Evolutionary conservation across 2,797 vertebrate species (phyloP).

Genomic region (Danio aesculapii): DNA sequence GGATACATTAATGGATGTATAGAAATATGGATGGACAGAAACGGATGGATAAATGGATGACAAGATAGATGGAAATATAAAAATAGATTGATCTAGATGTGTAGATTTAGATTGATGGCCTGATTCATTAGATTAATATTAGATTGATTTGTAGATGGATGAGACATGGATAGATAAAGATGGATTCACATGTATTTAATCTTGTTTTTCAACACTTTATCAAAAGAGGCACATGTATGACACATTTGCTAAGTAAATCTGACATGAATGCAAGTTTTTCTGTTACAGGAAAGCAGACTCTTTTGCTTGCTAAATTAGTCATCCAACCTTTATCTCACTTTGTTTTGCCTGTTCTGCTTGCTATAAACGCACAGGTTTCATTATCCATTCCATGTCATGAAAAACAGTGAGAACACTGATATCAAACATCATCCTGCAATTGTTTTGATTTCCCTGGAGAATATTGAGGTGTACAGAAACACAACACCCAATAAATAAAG

Average conservation of each 20-base stretch:
- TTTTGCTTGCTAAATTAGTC: constrained; percentile 15
- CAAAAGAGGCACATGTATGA: not conserved
- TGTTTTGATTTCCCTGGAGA: constrained; percentile 55
- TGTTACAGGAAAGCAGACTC: not conserved
- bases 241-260: constrained; percentile 5
- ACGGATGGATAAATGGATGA: not conserved
- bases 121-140: not conserved
- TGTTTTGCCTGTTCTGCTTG: constrained; percentile 25
- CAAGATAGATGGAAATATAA: not conserved
- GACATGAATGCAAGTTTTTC: not conserved
- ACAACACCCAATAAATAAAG: constrained; percentile 49
- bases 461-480: constrained; percentile 51
- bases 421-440: constrained; percentile 45
- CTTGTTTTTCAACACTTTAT: not conserved
- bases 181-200: not conserved
- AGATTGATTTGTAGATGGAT: not conserved
- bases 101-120: not conserved
- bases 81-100: not conserved
- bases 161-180: not conserved
- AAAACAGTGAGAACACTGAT: constrained; percentile 24
- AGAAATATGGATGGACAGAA: not conserved
- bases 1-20: not conserved
- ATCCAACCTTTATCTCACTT: constrained; percentile 19
- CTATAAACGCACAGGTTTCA: constrained; percentile 14
- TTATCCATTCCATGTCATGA: not conserved